Evolutionary conservation across 1,140 invertebrate species (phyloP).

Genomic region (Papilio aristodemus): DNA sequence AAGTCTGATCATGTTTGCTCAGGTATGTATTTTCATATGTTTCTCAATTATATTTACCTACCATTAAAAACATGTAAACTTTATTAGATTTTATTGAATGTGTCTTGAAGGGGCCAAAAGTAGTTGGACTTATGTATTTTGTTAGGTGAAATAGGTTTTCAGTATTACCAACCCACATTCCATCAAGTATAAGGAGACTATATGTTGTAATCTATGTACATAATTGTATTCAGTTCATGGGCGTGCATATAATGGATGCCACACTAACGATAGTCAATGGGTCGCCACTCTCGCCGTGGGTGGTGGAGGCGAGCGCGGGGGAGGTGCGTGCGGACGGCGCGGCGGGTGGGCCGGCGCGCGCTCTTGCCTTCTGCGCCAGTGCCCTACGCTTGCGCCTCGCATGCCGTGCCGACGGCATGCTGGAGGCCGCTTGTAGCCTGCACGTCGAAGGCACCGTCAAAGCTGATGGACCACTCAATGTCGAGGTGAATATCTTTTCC

Average conservation of each 20-base stretch:
- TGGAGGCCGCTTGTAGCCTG: constrained; percentile 87
- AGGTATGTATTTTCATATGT: constrained; percentile 78
- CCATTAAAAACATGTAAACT: too few species aligned
- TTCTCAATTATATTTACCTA: too few species aligned
- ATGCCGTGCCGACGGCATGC: constrained; percentile 80
- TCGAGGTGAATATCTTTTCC: constrained; percentile 82
- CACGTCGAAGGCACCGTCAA: constrained; percentile 87
- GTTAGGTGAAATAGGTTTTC: too few species aligned
- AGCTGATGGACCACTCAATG: constrained; percentile 87
- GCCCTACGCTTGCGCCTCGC: constrained; percentile 80
- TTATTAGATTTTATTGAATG: too few species aligned
- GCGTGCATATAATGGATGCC: constrained; percentile 91
- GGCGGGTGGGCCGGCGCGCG: constrained; percentile 81
- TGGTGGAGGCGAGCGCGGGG: constrained; percentile 87
- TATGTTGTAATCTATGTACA: too few species aligned
- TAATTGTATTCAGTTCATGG: constrained; percentile 92
- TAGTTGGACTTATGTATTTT: too few species aligned
- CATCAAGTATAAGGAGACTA: too few species aligned
- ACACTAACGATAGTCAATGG: constrained; percentile 82
- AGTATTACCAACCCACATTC: too few species aligned
- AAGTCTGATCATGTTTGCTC: constrained; percentile 89
- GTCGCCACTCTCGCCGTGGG: constrained; percentile 84
- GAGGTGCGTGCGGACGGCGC: constrained; percentile 89
- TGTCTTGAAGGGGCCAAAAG: too few species aligned
- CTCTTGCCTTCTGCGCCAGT: constrained; percentile 86